Evolutionary conservation across 2,888 invertebrate species (phyloP), one percentile per base, ranked within the genome.

Genomic region (Sycophila texana): DNA sequence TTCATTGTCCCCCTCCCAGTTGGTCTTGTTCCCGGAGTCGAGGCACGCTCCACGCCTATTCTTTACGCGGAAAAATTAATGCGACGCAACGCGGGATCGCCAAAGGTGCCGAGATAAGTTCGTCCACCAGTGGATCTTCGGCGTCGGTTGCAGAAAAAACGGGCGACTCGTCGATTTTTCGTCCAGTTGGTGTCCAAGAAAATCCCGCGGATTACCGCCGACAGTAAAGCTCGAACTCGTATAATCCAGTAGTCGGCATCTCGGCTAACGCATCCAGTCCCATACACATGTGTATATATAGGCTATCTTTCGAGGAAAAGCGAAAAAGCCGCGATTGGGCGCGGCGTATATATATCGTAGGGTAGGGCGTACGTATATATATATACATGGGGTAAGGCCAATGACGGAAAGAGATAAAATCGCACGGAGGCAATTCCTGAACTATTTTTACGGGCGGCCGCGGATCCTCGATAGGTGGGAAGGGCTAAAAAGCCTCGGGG

Each of bases 361-460:
- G 39, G 39, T 39, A 30, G 7, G 63, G 30, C 10, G 26, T 26
- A 26, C 2, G 26, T 3, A 26, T 3, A 10, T 39, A 39, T 39
- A 39, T 39, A 39, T 39, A 39, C 39, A 7, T 10, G 10, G 39
- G 39, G 39, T 39, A 39, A 39, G 63, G 61, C 10, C 60, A 39
- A 57, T 53, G 58, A 55, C 61, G n/a, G 30, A 39, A 22, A 61
- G 63, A 70, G 81, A 74, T 77, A 77, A 77, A 75, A 72, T 79
- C 71, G 75, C 67, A 71, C 20, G 47, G 68, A 55, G 75, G 66
- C 75, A 83, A 83, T 84, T 83, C 75, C 66, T 75, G 77, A 82
- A 80, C 83, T 81, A 82, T 84, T 84, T 84, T 84, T 83, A 83
- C 81, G 81, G 77, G 16, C 70, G 80, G 79, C 53, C 68, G 47